Conservation (phyloP, 1,140 invertebrate genomes). For the Sminthurides bifidus region DNA sequence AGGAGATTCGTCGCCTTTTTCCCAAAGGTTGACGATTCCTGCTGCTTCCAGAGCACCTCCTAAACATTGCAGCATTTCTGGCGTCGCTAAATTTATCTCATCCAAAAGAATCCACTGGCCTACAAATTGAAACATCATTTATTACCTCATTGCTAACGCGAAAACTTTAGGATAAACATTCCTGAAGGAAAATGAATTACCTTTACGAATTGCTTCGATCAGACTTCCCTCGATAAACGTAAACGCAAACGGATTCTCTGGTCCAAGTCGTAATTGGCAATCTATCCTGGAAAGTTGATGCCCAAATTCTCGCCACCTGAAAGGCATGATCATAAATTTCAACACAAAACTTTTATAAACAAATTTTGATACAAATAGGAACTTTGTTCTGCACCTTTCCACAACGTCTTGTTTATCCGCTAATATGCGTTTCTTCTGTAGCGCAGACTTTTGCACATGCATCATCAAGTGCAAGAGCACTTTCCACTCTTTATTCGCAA, state of each 20-base stretch:
- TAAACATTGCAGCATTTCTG: constrained; percentile 90
- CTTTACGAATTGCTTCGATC: constrained; percentile 76
- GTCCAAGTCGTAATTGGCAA: constrained; percentile 49
- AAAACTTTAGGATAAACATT: not conserved
- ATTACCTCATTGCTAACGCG: constrained; percentile 5
- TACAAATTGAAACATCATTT: constrained; percentile 15
- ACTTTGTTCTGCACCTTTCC: constrained; percentile 14
- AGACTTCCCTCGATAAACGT: constrained; percentile 86
- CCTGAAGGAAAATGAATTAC: constrained; percentile 36
- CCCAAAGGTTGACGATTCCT: constrained; percentile 62
- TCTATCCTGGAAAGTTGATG: constrained; percentile 41
- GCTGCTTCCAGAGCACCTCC: constrained; percentile 78
- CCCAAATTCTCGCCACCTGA: constrained; percentile 50
- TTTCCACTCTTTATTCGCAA: constrained; percentile 56
- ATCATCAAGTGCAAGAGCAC: constrained; percentile 62
- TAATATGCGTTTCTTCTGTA: constrained; percentile 32
- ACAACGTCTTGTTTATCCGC: not conserved
- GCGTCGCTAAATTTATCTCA: constrained; percentile 93
- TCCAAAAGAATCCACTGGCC: constrained; percentile 89
- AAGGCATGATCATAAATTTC: constrained; percentile 13
- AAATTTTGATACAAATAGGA: not conserved
- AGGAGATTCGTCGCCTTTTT: constrained; percentile 69
- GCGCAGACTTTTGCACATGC: constrained; percentile 55
- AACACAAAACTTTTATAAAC: not conserved
- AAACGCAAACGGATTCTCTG: constrained; percentile 64